These are phyloP conservation scores for Himalopsyche kuldschensis DNA, from an alignment of 2,888 invertebrate species.

Conservation along the genomic window DNA sequence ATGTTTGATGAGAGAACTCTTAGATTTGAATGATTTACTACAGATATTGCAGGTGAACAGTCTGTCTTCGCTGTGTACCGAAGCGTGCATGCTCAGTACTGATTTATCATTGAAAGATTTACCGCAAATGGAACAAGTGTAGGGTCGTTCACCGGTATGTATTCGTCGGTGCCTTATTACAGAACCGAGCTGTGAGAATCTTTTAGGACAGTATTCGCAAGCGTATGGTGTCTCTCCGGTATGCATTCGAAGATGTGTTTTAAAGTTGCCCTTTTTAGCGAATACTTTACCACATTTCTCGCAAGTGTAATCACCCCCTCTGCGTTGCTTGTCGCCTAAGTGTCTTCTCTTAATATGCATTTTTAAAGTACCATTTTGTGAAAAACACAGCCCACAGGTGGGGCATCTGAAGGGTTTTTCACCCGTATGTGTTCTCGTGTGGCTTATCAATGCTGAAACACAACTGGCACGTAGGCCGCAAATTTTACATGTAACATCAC, in stretches of 20 bases:
- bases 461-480: slow-evolving; percentile 12
- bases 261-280: slow-evolving; percentile 30
- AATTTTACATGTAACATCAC: slow-evolving; percentile 2
- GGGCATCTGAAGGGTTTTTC: slow-evolving; percentile 44
- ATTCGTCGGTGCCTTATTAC: slow-evolving; percentile 12
- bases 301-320: slow-evolving; percentile 18
- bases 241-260: slow-evolving; percentile 45
- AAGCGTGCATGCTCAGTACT: slow-evolving; percentile 49
- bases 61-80: slow-evolving; percentile 55
- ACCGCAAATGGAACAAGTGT: slow-evolving; percentile 35
- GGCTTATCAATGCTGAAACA: slow-evolving; percentile 19
- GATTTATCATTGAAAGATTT: slow-evolving; percentile 50
- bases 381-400: slow-evolving; percentile 45
- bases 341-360: slow-evolving; percentile 48
- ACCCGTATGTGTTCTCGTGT: slow-evolving; percentile 31
- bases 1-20: slow-evolving; percentile 57
- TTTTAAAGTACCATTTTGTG: slow-evolving; percentile 48
- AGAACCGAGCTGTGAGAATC: slow-evolving; percentile 3
- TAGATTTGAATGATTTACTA: slow-evolving; percentile 56
- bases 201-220: slow-evolving; percentile 44
- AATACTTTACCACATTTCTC: slow-evolving; percentile 25
- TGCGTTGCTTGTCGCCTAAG: slow-evolving; percentile 47
- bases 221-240: slow-evolving; percentile 53
- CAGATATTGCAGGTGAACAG: slow-evolving; percentile 60
- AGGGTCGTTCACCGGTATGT: slow-evolving; percentile 28